Conservation (phyloP, 2,888 invertebrate genomes). For the Leptinotarsa tumamoca region DNA sequence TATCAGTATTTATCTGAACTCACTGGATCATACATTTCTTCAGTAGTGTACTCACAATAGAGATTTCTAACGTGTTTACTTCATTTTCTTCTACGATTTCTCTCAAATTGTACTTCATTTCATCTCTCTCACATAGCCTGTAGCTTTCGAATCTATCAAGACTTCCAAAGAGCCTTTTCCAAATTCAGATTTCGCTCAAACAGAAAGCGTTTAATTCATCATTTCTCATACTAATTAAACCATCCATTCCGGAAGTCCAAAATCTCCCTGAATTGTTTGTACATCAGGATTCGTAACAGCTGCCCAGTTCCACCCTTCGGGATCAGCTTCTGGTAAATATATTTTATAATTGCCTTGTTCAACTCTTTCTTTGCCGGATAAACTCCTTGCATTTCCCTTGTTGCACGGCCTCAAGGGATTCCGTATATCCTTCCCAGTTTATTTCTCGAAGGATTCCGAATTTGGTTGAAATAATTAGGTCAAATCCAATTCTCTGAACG, state of each 20-base stretch:
- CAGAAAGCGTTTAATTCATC: not conserved
- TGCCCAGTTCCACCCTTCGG: not conserved
- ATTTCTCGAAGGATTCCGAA: conserved; percentile 10
- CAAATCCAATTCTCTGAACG: not conserved
- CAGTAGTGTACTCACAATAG: too few species aligned
- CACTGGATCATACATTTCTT: too few species aligned
- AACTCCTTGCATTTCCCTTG: not conserved
- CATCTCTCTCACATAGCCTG: too few species aligned
- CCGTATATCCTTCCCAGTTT: not conserved
- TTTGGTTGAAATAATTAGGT: conserved; percentile 5
- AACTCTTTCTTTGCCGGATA: not conserved
- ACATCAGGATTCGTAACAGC: not conserved
- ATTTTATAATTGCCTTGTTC: conserved; percentile 5
- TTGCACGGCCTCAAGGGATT: not conserved
- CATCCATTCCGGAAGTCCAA: not conserved
- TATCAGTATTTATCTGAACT: too few species aligned
- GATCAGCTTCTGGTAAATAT: not conserved
- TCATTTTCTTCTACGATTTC: too few species aligned
- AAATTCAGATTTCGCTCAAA: not conserved
- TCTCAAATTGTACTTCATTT: too few species aligned
- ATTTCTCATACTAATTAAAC: not conserved
- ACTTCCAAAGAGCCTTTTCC: not conserved
- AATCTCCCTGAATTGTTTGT: not conserved
- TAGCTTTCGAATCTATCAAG: not conserved
- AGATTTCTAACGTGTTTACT: too few species aligned